A percentile compares a stretch with the other conserved stretches of the same genome.
Conservation (phyloP, 1,140 invertebrate species). For the Drosophila sucinea region DNA sequence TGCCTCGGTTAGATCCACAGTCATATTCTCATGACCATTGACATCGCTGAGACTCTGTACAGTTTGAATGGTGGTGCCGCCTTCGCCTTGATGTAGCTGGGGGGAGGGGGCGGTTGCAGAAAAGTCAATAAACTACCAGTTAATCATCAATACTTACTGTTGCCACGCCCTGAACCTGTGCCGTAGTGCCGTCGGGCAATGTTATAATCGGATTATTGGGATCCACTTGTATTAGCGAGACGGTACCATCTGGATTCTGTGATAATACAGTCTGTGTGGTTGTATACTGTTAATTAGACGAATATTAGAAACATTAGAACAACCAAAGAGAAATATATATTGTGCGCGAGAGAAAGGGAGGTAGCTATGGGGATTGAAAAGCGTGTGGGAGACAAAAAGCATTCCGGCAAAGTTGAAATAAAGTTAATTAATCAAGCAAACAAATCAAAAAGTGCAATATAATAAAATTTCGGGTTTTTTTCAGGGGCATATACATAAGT, state of each 20-base stretch:
- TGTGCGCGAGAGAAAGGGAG: not conserved
- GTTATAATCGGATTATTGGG: slow-evolving; percentile 97
- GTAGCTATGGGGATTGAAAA: not conserved
- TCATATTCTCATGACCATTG: slow-evolving; percentile 88
- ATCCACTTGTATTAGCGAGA: slow-evolving; percentile 98
- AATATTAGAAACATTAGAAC: not conserved
- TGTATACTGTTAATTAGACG: slow-evolving; percentile 87
- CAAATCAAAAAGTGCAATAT: not conserved
- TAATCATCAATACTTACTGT: slow-evolving; percentile 85
- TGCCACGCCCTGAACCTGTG: slow-evolving; percentile 95
- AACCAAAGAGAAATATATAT: not conserved
- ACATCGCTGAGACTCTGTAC: slow-evolving; percentile 87
- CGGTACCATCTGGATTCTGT: slow-evolving; percentile 97
- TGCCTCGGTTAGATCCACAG: slow-evolving; percentile 94
- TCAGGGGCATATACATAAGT: too few species aligned
- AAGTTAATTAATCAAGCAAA: not conserved
- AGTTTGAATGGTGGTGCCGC: slow-evolving; percentile 88
- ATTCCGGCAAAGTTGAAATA: not conserved
- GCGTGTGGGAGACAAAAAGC: not conserved
- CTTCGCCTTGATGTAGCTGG: slow-evolving; percentile 91
- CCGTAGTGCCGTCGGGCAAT: slow-evolving; percentile 96
- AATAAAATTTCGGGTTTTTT: not conserved
- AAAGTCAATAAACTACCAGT: not conserved
- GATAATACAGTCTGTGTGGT: slow-evolving; percentile 94
- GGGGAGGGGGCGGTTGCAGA: not conserved